These are phyloP conservation scores for Dendrocopos noguchii DNA, from an alignment of 2,113 vertebrate species.

Conservation along the genomic window DNA sequence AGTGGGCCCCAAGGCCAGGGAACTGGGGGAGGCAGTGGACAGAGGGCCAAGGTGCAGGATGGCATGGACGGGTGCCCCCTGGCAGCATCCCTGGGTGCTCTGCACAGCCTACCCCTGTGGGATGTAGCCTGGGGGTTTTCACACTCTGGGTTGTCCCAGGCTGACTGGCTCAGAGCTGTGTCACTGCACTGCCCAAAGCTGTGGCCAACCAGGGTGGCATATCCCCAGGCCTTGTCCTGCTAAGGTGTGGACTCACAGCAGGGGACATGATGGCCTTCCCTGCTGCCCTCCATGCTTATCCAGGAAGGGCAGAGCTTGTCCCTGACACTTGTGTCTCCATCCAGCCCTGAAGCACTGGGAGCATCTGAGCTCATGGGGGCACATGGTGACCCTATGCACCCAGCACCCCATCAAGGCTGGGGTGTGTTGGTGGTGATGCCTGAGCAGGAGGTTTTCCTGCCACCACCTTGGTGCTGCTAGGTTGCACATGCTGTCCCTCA, in stretches of 20 bases:
- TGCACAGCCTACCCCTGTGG: not conserved
- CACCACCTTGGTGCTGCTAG: not conserved
- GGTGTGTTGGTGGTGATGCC: fast-evolving
- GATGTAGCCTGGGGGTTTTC: fast-evolving
- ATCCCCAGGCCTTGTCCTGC: no score
- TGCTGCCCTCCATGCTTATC: not conserved
- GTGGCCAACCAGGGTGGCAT: not conserved
- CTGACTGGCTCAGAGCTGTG: not conserved
- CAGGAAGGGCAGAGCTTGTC: not conserved
- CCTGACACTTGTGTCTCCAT: not conserved
- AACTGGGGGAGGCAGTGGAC: not conserved
- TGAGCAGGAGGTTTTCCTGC: not conserved
- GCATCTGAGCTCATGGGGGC: fast-evolving
- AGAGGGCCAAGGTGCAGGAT: not conserved
- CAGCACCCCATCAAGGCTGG: not conserved
- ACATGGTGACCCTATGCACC: fast-evolving
- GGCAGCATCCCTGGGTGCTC: not conserved
- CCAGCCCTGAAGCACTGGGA: not conserved
- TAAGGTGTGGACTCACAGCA: fast-evolving
- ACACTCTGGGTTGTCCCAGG: fast-evolving
- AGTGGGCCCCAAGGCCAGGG: fast-evolving
- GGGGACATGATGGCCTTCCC: fast-evolving
- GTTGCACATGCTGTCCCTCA: not conserved
- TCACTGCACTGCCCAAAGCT: not conserved
- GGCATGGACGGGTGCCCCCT: not conserved